Conservation (phyloP, 2,113 vertebrate genomes). For the Gasterosteus nipponicus region DNA sequence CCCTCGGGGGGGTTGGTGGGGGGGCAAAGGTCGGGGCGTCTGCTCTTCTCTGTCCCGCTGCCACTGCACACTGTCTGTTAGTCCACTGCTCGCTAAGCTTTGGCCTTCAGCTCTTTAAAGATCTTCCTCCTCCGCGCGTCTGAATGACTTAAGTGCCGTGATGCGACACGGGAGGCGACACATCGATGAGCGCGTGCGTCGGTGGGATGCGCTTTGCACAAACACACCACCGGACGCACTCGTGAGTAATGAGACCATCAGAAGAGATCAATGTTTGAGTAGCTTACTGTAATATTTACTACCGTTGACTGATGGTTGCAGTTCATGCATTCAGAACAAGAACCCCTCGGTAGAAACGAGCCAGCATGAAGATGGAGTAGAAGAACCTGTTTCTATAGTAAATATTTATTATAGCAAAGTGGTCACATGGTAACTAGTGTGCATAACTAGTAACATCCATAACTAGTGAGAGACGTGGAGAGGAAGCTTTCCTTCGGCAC, state of each 20-base stretch:
- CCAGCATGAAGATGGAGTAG: background rate
- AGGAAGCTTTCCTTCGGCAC: no score
- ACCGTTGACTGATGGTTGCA: background rate
- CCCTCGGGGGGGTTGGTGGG: slow-evolving; percentile 15
- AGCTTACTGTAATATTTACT: background rate
- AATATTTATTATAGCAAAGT: no score
- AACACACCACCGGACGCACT: background rate
- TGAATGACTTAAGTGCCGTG: no score
- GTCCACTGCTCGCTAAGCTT: slow-evolving; percentile 58
- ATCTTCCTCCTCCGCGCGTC: background rate
- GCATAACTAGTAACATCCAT: no score
- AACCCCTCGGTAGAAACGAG: no score
- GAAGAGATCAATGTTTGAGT: background rate
- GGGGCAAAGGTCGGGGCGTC: slow-evolving; percentile 58
- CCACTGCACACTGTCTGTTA: slow-evolving; percentile 50
- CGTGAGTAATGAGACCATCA: background rate
- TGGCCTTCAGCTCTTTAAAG: slow-evolving; percentile 60
- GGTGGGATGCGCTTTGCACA: no score
- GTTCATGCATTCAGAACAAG: no score
- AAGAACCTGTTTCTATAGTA: background rate
- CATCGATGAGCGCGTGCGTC: no score
- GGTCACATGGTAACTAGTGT: no score
- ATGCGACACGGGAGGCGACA: no score
- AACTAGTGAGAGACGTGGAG: no score
- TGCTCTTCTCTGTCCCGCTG: slow-evolving; percentile 38